Evolutionary conservation across 1,140 invertebrate genomes (phyloP).

Genomic region (Epicauta chinensis): DNA sequence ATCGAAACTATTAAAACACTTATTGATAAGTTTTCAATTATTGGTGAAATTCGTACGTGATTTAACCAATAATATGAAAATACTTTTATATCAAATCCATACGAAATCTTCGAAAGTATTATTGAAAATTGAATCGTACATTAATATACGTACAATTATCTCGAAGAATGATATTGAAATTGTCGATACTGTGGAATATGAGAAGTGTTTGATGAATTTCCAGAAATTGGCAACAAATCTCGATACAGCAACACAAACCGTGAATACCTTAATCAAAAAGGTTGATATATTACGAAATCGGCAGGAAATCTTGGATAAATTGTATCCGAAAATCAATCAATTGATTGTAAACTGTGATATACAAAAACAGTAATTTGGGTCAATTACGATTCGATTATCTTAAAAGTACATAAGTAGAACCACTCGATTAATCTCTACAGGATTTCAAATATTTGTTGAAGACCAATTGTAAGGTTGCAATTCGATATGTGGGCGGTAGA

Average conservation of each 20-base stretch:
- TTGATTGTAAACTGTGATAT: constrained; percentile 18
- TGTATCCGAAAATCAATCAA: constrained; percentile 7
- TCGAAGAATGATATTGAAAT: constrained; percentile 4
- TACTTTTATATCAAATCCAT: constrained; percentile 10
- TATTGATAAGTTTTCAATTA: constrained; percentile 42
- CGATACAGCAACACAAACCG: constrained; percentile 14
- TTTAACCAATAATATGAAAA: constrained; percentile 16
- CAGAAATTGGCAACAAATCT: constrained; percentile 13
- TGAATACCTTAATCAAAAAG: constrained; percentile 15
- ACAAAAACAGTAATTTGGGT: constrained; percentile 14
- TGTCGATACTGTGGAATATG: neutral
- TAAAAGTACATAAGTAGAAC: too few relatives aligned
- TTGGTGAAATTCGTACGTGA: constrained; percentile 43
- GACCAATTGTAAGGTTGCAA: too few relatives aligned
- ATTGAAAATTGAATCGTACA: constrained; percentile 19
- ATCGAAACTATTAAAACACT: constrained; percentile 42
- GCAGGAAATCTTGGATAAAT: constrained; percentile 5
- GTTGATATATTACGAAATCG: constrained; percentile 9
- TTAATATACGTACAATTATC: constrained; percentile 13
- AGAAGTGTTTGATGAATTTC: constrained; percentile 15
- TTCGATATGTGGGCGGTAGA: too few relatives aligned
- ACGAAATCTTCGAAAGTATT: constrained; percentile 8
- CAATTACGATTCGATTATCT: too few relatives aligned
- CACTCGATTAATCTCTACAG: too few relatives aligned
- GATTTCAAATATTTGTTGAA: too few relatives aligned